Evolutionary conservation across 2,888 invertebrate species (phyloP).

Genomic region (Gnatocerus cornutus): DNA sequence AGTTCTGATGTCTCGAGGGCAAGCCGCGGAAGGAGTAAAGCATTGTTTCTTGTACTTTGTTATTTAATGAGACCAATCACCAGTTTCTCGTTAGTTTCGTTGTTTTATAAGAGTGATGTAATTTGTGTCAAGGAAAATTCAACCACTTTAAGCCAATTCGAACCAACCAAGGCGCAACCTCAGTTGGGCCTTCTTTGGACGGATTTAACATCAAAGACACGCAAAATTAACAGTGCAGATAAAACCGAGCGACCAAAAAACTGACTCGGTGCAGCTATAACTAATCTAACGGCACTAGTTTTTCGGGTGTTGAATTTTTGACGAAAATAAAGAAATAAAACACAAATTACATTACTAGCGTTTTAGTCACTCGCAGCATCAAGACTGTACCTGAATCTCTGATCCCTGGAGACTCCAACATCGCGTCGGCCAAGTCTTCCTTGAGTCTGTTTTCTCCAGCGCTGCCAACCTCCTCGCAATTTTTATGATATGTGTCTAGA

Average conservation of each 20-base stretch:
- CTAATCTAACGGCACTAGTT: no score
- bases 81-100: constrained; percentile 8
- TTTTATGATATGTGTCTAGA: constrained; percentile 82
- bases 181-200: neutral
- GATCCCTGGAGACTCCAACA: constrained; percentile 85
- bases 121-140: constrained; percentile 48
- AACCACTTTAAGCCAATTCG: constrained; percentile 44
- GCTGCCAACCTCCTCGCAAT: constrained; percentile 72
- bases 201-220: constrained; percentile 5
- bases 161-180: neutral
- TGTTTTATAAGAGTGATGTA: constrained; percentile 17
- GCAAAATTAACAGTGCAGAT: constrained; percentile 10
- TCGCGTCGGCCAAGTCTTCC: constrained; percentile 95
- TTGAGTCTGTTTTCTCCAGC: constrained; percentile 86
- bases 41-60: neutral
- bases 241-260: no score
- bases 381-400: constrained; percentile 65
- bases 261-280: no score
- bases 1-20: constrained; percentile 60
- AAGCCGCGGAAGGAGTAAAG: constrained; percentile 10
- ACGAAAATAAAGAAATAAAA: constrained; percentile 12
- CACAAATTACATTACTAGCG: constrained; percentile 44
- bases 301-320: neutral
- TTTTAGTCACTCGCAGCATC: constrained; percentile 19
- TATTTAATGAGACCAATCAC: constrained; percentile 22